Conservation (phyloP, 2,113 vertebrate genomes). For the Sphyrna mokarran region DNA sequence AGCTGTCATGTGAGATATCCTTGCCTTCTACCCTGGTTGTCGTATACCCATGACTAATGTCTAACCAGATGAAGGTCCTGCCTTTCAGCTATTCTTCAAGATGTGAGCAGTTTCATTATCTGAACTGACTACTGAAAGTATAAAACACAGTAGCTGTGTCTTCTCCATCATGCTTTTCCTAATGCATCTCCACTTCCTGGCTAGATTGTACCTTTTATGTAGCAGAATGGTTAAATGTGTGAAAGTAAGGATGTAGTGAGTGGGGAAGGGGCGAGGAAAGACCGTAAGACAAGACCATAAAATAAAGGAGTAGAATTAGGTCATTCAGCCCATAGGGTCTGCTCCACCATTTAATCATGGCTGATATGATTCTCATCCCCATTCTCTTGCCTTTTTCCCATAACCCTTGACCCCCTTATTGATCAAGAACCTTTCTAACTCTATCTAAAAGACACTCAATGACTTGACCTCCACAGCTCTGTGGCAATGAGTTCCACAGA, state of each 20-base stretch:
- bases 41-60: neutral
- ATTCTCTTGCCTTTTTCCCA: too few relatives aligned
- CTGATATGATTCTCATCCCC: too few relatives aligned
- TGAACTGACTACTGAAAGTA: neutral
- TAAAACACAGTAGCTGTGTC: neutral
- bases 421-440: too few relatives aligned
- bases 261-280: neutral
- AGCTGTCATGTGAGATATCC: neutral
- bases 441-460: too few relatives aligned
- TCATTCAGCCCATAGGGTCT: too few relatives aligned
- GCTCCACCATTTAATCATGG: too few relatives aligned
- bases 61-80: neutral
- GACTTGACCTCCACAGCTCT: too few relatives aligned
- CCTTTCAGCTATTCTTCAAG: neutral
- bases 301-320: too few relatives aligned
- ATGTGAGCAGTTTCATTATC: neutral
- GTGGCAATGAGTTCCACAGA: too few relatives aligned
- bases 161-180: neutral
- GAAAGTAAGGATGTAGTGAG: neutral
- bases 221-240: neutral
- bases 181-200: neutral
- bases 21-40: neutral
- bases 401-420: too few relatives aligned
- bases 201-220: neutral
- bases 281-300: too few relatives aligned